Percentiles rank a stretch among this genome's conserved stretches.
Evolutionary conservation across 2,888 invertebrate genomes (phyloP).

Genomic region (Troides oblongomaculatus): DNA sequence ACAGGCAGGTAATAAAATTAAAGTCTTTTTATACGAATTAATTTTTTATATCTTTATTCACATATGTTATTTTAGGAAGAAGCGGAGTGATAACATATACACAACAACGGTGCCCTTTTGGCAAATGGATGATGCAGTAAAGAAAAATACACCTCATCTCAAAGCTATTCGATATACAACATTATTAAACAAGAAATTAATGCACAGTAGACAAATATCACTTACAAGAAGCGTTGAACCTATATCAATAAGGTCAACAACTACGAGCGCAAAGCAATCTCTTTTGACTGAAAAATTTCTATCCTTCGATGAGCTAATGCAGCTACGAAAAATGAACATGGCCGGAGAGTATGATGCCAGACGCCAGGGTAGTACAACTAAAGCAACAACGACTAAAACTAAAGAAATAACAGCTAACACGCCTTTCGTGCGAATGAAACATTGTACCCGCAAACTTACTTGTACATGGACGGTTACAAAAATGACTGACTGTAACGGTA

Average conservation of each 20-base stretch:
- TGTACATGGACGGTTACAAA: constrained; percentile 68
- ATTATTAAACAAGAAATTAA: constrained; percentile 42
- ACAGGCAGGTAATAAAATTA: constrained; percentile 44
- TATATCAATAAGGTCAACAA: constrained; percentile 53
- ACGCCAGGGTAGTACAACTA: constrained; percentile 34
- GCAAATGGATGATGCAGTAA: constrained; percentile 53
- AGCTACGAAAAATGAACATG: constrained; percentile 57
- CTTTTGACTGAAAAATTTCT: constrained; percentile 64
- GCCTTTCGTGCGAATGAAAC: constrained; percentile 52
- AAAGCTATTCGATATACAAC: constrained; percentile 64
- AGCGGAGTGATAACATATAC: constrained; percentile 47
- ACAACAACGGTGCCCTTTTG: constrained; percentile 57
- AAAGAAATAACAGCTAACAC: constrained; percentile 54
- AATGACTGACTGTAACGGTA: constrained; percentile 45
- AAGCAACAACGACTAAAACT: constrained; percentile 26
- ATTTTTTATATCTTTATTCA: constrained; percentile 39
- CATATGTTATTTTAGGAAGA: constrained; percentile 48
- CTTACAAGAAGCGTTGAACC: constrained; percentile 52
- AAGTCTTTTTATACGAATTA: neutral
- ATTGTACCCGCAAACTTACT: constrained; percentile 67
- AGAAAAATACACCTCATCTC: constrained; percentile 44
- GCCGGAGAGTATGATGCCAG: constrained; percentile 39
- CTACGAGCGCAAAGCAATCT: constrained; percentile 37
- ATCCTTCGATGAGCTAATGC: constrained; percentile 72
- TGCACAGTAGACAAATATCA: constrained; percentile 31